Base-by-base conservation (phyloP, 2,888 invertebrate species). In the Epistrophella euchroma region DNA sequence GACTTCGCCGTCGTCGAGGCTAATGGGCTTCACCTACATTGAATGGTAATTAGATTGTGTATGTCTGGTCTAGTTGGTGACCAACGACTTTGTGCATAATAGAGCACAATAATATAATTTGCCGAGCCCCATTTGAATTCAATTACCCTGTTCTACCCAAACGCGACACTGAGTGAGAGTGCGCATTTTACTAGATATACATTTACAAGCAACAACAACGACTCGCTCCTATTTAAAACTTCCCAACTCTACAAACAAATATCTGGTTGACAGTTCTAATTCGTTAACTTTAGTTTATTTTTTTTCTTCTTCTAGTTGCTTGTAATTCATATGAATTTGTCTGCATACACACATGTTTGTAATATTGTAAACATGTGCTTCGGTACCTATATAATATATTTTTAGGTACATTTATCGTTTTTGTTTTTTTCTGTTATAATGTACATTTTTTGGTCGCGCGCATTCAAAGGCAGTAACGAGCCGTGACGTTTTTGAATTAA, bases 241-340 rank as follows among this genome's bases (percentile, higher is more conserved):
- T 6, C 22, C 37, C 68, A 81, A 68, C 66, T 74, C 75, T 56
- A 75, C 13, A n/a, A n/a, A 22, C 32, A 25, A 19, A 85, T 81
- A 85, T 85, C 85, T 85, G 85, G 84, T 28, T 80, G 84, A 85
- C 80, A 85, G 71, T 85, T 85, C 75, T 80, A 71, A 60, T 60
- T 66, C 64, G 47, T 50, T 75, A 32, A 45, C 28, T 43, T 62
- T 17, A 32, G 17, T 47, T 40, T 43, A 19, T 66, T 55, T 68
- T 68, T 68, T 68, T 13, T 32, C 15, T 22, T 45, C 52, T 35
- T 28, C 45, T 58, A 43, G 47, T 47, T 66, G 17, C 66, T 62
- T 76, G 72, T 72, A 80, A 72, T 56, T 45, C 58, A 35, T 17
- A 66, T 60, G 47, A 60, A 70, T 81, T 72, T 52, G 71, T 60